Base-by-base conservation (phyloP, 2,888 invertebrate genomes). In the Rhyacophila evoluta region DNA sequence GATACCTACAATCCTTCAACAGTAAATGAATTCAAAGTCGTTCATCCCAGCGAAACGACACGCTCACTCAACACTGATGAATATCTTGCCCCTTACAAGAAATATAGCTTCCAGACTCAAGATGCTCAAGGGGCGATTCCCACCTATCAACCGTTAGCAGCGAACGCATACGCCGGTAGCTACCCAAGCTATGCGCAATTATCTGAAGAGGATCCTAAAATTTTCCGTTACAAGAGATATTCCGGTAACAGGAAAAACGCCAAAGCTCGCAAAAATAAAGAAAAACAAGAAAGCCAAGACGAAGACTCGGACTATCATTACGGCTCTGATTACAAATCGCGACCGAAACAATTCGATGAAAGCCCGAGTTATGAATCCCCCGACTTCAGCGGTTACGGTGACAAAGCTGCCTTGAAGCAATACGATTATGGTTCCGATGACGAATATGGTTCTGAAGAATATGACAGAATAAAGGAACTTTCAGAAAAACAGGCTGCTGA, bases 401-500 rank as follows among this genome's bases (percentile, higher is more conserved):
- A 83, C 74, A 88, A 88, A 82, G 86, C 87, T 39, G 85, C 86
- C 11, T 86, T 87, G 25, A 87, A 88, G 75, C 88, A 87, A 28
- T 90, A 89, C 81, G 89, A 89, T 81, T 90, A 90, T 83, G 83
- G 86, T 69, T 89, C 89, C 80, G 89, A 89, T 81, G 88, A 89
- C 0, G 90, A 90, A 25, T 89, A 90, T 82, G 89, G 89, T 79
- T 87, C 89, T 69, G 89, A 90, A 83, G 89, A 90, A 80, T 91
- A 91, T 80, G 90, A 90, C 68, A 88, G 89, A 84, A 88, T 92
- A 81, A 92, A 91, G 82, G 91, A 91, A 37, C 87, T 91, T 41
- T 92, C 93, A 0, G 93, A 93, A 83, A 87, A 89, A 83, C 91
- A 92, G 84, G 90, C 92, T 0, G 91, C 92, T 38, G 91, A 92